Conservation (phyloP, 1,140 invertebrate species). For the Pollicipes pollicipes region DNA sequence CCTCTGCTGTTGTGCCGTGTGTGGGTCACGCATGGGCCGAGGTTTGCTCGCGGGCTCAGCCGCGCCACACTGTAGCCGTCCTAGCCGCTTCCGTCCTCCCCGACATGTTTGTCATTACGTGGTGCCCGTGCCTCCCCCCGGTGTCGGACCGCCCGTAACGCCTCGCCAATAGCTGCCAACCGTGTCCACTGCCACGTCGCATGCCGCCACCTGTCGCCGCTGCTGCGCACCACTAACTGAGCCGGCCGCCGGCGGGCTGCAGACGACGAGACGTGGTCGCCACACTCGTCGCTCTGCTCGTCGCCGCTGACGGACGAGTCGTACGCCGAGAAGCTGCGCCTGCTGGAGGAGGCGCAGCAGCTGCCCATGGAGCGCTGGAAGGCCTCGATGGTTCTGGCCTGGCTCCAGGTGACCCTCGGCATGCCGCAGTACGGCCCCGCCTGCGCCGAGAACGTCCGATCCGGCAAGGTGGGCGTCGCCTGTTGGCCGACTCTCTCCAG, state of each 20-base stretch:
- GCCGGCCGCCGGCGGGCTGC: too few species aligned
- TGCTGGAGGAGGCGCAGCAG: conserved; percentile 64
- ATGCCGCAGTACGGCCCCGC: conserved; percentile 81
- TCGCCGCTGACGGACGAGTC: conserved; percentile 66
- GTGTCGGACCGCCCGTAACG: neutral
- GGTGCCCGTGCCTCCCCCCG: neutral
- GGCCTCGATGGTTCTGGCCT: conserved; percentile 76
- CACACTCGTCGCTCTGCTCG: conserved; percentile 23
- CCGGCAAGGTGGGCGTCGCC: conserved; percentile 85
- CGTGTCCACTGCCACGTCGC: too few species aligned
- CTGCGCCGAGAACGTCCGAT: conserved; percentile 83
- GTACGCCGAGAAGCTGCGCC: conserved; percentile 57
- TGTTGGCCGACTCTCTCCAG: too few species aligned
- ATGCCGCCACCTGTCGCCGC: neutral
- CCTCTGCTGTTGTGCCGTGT: too few species aligned
- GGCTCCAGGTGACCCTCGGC: conserved; percentile 77
- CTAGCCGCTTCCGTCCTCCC: too few species aligned
- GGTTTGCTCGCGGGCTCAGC: too few species aligned
- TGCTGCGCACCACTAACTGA: neutral
- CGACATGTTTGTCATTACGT: neutral
- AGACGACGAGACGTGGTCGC: conserved; percentile 16
- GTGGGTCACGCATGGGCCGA: too few species aligned
- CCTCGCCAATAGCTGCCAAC: too few species aligned
- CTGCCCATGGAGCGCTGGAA: conserved; percentile 81
- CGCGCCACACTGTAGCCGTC: too few species aligned